Evolutionary conservation across 2,888 invertebrate species (phyloP), one percentile per base, ranked within the genome.

Genomic region (Dicyrtoma fusca): DNA sequence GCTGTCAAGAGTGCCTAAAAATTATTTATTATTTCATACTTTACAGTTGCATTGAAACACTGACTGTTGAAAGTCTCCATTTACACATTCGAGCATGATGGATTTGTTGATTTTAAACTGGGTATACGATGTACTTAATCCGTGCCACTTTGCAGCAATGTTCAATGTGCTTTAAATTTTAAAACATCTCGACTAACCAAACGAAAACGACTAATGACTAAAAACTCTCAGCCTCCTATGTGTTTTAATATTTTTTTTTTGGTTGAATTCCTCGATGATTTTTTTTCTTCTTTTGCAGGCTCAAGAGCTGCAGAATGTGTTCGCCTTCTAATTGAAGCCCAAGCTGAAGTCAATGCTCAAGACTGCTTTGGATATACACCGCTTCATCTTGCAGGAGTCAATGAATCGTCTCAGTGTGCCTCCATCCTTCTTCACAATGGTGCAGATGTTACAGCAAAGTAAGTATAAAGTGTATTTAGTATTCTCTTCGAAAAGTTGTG

Each of bases 341-440:
- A 82, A 11, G 83, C 83, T 1, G 81, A 82, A 45, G 81, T 92
- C 1, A 93, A 94, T 82, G 88, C 77, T n/a, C 81, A 81, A 62
- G 82, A 82, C 63, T 74, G 75, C 62, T 78, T 76, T 57, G 76
- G 76, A 17, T 78, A 92, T 82, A 92, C 92, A 0, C 91, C 94
- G 0, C 85, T 94, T 51, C 94, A 94, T 83, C 87, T 94, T 57
- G 94, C 94, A 5, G 93, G 93, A 4, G 84, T 94, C 11, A 94
- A 94, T 82, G 94, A 94, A 47, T 85, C 93, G 49, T 91, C 92
- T 0, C 90, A 91, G 81, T 93, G 93, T 83, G 94, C 94, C 0
- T 92, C 93, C 83, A 89, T 92, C 77, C 84, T 94, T 76, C 90
- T 94, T 75, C 90, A 89, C 82, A 90, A 91, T 82, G 94, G 93